Evolutionary conservation across 2,888 invertebrate genomes (phyloP).

Genomic region (Eupithecia tripunctaria): DNA sequence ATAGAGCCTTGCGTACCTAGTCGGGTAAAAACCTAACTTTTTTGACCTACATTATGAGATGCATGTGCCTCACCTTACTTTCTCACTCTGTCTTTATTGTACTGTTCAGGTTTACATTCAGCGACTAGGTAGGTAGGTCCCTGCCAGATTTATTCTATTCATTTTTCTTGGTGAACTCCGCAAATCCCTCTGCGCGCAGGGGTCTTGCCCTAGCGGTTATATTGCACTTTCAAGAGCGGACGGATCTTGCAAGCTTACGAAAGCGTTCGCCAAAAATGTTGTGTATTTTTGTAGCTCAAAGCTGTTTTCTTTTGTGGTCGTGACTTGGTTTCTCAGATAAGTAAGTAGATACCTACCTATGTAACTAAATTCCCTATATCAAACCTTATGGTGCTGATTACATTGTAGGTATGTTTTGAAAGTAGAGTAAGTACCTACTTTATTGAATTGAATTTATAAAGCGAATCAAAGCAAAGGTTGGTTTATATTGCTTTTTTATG

Average conservation of each 20-base stretch:
- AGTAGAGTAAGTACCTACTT: conserved; percentile 23
- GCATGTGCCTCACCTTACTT: not conserved
- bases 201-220: conserved; percentile 58
- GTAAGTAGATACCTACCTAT: not conserved
- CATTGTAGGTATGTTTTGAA: not conserved
- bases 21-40: too few relatives aligned
- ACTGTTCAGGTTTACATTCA: conserved; percentile 46
- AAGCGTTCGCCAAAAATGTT: conserved; percentile 39
- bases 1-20: too few relatives aligned
- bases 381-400: conserved; percentile 1
- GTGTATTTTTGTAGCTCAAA: conserved; percentile 32
- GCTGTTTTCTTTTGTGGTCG: conserved; percentile 7
- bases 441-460: conserved; percentile 71
- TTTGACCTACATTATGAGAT: not conserved
- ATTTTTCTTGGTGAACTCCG: conserved; percentile 59
- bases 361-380: conserved; percentile 3
- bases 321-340: not conserved
- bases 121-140: conserved; percentile 39
- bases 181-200: conserved; percentile 61
- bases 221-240: conserved; percentile 56
- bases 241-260: conserved; percentile 46
- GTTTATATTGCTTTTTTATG: conserved; percentile 35
- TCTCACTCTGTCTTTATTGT: not conserved
- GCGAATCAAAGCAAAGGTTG: conserved; percentile 51
- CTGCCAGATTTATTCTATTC: conserved; percentile 55